Evolutionary conservation across 2,888 invertebrate species (phyloP).

Genomic region (Thymelicus acteon): DNA sequence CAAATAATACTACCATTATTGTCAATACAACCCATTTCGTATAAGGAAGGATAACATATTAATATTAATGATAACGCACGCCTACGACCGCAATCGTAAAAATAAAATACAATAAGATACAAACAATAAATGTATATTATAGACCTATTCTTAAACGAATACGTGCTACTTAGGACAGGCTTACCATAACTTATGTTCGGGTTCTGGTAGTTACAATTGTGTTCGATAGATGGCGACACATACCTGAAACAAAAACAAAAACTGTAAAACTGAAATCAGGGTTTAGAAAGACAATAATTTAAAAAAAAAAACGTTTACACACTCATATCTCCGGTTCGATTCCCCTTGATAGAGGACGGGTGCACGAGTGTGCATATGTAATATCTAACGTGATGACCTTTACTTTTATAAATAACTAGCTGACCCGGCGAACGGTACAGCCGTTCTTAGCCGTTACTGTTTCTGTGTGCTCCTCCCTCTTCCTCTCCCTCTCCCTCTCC

Average conservation of each 20-base stretch:
- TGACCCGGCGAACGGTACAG: too few relatives aligned
- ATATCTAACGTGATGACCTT: too few relatives aligned
- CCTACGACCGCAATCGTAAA: slow-evolving; percentile 31
- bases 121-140: slow-evolving; percentile 34
- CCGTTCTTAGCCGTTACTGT: too few relatives aligned
- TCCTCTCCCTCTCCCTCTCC: too few relatives aligned
- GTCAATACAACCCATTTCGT: slow-evolving; percentile 13
- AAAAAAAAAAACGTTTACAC: too few relatives aligned
- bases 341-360: too few relatives aligned
- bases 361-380: too few relatives aligned
- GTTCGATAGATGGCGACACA: slow-evolving; percentile 26
- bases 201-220: neutral
- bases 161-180: slow-evolving; percentile 20
- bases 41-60: slow-evolving; percentile 12
- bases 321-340: too few relatives aligned
- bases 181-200: slow-evolving; percentile 21
- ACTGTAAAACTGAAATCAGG: too few relatives aligned
- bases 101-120: slow-evolving; percentile 25
- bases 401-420: too few relatives aligned
- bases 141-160: slow-evolving; percentile 12
- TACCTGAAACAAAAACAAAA: slow-evolving; percentile 24
- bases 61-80: slow-evolving; percentile 25
- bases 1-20: slow-evolving; percentile 2
- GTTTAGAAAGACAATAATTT: too few relatives aligned
- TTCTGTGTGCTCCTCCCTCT: too few relatives aligned